phyloP scores from a whole-genome alignment of 2,113 vertebrate genomes.

The Rallus limicola region DNA sequence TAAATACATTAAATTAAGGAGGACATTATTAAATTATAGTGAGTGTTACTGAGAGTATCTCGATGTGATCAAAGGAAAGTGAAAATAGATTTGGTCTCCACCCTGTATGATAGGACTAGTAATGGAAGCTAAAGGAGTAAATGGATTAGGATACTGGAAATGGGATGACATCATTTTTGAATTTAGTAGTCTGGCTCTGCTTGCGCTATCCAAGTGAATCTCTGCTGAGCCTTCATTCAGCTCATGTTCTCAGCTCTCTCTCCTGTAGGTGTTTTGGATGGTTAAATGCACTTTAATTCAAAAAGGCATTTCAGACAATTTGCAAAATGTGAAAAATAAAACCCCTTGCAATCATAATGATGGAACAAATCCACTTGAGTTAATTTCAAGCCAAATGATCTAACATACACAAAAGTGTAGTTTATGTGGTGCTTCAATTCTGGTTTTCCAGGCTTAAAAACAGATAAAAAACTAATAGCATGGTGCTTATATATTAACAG shows the following conservation, averaged over 20 bases:
- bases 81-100: background rate
- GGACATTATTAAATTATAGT: background rate
- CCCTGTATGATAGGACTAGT: background rate
- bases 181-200: background rate
- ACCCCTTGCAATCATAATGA: fast-evolving
- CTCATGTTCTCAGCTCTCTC: background rate
- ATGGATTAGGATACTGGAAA: background rate
- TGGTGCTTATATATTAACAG: background rate
- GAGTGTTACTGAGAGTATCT: background rate
- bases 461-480: background rate
- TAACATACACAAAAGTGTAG: background rate
- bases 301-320: background rate
- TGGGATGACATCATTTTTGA: background rate
- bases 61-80: background rate
- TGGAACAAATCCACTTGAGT: background rate
- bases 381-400: background rate
- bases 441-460: background rate
- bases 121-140: background rate
- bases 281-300: background rate
- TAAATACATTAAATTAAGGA: background rate
- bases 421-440: background rate
- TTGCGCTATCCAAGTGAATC: background rate
- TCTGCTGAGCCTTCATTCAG: background rate
- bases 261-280: background rate
- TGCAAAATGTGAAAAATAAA: background rate